A percentile compares a stretch with the other conserved stretches of the same genome.
Evolutionary conservation across 2,888 invertebrate genomes (phyloP).

Genomic region (Orchestes rusci): DNA sequence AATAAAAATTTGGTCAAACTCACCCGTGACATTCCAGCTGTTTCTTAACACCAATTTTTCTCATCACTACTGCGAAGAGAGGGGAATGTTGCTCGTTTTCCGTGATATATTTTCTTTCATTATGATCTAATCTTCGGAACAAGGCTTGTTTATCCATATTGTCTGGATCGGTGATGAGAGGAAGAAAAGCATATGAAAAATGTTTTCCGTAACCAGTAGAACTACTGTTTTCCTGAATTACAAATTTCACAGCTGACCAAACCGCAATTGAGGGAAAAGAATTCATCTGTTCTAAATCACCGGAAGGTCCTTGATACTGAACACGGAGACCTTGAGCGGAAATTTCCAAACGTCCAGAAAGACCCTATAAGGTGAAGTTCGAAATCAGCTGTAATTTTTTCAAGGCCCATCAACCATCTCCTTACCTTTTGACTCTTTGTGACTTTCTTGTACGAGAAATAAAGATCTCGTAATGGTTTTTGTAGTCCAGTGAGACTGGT

Average conservation of each 20-base stretch:
- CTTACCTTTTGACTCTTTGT: slow-evolving; percentile 39
- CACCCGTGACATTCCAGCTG: slow-evolving; percentile 79
- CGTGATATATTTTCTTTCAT: slow-evolving; percentile 50
- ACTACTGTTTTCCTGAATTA: slow-evolving; percentile 52
- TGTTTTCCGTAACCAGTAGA: slow-evolving; percentile 10
- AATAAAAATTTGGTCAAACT: too few species aligned
- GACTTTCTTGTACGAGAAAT: slow-evolving; percentile 53
- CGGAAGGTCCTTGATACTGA: slow-evolving; percentile 57
- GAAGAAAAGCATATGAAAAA: slow-evolving; percentile 66
- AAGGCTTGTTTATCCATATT: slow-evolving; percentile 66
- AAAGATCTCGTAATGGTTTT: slow-evolving; percentile 67
- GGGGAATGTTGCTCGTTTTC: slow-evolving; percentile 66
- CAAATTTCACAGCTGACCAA: slow-evolving; percentile 87
- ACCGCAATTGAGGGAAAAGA: slow-evolving; percentile 88
- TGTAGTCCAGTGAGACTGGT: slow-evolving; percentile 79
- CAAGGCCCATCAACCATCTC: too few species aligned
- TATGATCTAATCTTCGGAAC: slow-evolving; percentile 51
- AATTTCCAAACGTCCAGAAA: slow-evolving; percentile 59
- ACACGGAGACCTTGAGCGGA: slow-evolving; percentile 65
- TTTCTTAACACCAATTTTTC: slow-evolving; percentile 67
- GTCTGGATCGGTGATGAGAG: slow-evolving; percentile 75
- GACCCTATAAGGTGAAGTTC: slow-evolving; percentile 27
- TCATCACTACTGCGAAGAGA: slow-evolving; percentile 86
- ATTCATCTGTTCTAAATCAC: slow-evolving; percentile 61
- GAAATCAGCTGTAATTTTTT: too few species aligned